Conservation (phyloP, 92 coral and sea anemone species). For the Pocillopora meandrina region DNA sequence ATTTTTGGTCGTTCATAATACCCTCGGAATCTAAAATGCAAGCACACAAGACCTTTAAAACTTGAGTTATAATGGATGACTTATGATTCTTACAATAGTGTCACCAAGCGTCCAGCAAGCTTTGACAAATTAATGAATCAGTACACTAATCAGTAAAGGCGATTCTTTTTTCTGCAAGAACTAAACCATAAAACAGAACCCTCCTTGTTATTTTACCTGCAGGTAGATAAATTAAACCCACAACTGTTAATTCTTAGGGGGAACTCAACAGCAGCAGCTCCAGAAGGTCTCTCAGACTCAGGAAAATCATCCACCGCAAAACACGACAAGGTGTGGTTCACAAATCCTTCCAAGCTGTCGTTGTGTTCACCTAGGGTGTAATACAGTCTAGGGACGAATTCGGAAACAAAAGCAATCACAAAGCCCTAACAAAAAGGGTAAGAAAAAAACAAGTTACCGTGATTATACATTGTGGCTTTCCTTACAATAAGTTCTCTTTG, state of each 20-base stretch:
- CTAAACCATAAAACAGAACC: too few species aligned
- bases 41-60: too few species aligned
- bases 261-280: slow-evolving; percentile 10
- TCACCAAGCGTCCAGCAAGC: too few species aligned
- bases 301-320: slow-evolving; percentile 68
- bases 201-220: too few species aligned
- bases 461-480: too few species aligned
- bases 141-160: too few species aligned
- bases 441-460: background rate
- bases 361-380: slow-evolving; percentile 62
- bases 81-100: too few species aligned
- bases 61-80: too few species aligned
- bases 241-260: slow-evolving; percentile 69
- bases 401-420: slow-evolving; percentile 95
- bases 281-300: slow-evolving; percentile 50
- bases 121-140: too few species aligned
- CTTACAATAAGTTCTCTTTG: too few species aligned
- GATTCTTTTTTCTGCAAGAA: too few species aligned
- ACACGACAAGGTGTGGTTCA: slow-evolving; percentile 85
- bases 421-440: slow-evolving; percentile 75
- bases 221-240: slow-evolving; percentile 74
- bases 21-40: slow-evolving; percentile 67
- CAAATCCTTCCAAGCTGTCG: slow-evolving; percentile 72
- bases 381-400: slow-evolving; percentile 94
- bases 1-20: too few species aligned